Conservation (phyloP, 2,888 invertebrate genomes). For the Melanargia galathea region DNA sequence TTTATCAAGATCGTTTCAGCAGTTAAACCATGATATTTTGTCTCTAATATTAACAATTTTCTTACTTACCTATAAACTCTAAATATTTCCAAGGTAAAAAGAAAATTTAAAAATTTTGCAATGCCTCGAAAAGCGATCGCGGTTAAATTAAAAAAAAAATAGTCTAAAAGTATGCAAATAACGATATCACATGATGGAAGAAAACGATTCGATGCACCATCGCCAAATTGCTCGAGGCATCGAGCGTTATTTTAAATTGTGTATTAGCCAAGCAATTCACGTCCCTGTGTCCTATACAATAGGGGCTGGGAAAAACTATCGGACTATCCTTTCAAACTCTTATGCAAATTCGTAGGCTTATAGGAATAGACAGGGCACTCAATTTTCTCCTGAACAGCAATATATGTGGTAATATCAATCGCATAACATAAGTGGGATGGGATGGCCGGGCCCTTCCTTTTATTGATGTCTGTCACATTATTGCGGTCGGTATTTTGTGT, state of each 20-base stretch:
- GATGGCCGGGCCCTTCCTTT: conserved; percentile 59
- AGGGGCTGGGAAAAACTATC: conserved; percentile 41
- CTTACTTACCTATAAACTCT: too few relatives aligned
- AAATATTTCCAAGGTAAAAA: too few relatives aligned
- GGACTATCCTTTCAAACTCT: conserved; percentile 42
- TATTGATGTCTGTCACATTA: conserved; percentile 64
- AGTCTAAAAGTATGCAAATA: conserved; percentile 41
- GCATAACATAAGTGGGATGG: conserved; percentile 61
- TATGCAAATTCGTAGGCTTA: conserved; percentile 49
- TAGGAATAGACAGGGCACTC: conserved; percentile 55
- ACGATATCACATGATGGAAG: conserved; percentile 40
- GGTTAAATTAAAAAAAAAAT: conserved; percentile 22
- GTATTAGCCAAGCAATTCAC: conserved; percentile 39
- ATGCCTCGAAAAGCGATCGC: conserved; percentile 7
- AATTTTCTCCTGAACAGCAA: conserved; percentile 66
- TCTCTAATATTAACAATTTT: too few relatives aligned
- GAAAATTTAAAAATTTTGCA: neutral
- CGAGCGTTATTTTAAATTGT: conserved; percentile 35
- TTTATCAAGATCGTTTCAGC: too few relatives aligned
- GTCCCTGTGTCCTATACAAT: conserved; percentile 46
- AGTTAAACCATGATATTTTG: too few relatives aligned
- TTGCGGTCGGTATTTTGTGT: conserved; percentile 25
- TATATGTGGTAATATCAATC: conserved; percentile 72
- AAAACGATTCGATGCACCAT: conserved; percentile 43
- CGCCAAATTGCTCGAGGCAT: conserved; percentile 39